Base-by-base conservation (phyloP, 2,113 vertebrate genomes). In the Notarius lentiginosus region DNA sequence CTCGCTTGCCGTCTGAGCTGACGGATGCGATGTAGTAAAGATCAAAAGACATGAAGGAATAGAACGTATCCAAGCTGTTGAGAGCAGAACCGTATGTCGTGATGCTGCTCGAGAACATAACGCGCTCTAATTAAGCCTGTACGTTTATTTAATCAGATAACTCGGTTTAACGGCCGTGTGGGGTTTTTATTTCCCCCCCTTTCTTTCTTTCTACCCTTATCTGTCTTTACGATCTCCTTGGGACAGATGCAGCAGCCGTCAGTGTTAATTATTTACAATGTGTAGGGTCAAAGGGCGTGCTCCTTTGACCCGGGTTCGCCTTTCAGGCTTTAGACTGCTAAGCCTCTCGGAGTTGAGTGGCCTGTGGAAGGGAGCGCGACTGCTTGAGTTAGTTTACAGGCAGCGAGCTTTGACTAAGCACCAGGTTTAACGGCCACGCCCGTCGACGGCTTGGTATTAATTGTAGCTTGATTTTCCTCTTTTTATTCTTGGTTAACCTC, bases 211-310 rank as follows among this genome's bases (percentile, higher is more conserved):
- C 82, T 79, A 47, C 60, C 63, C 51, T 87, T 87, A 65, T 87
- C 90, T 84, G 84, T 88, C 70, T 61, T 49, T 86, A 55, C 84
- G 82, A 8, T 47, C 82, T 87, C 14, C 30, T 66, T 6, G 65
- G 82, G 76, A 89, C 87, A 87, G 83, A 90, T 77, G 84, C 63
- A 86, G 58, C 81, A 90, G 90, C 90, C 87, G 84, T 86, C 68
- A 90, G 87, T 91, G 88, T 93, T 89, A 91, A 92, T 93, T 91
- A 93, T 91, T 93, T 91, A 90, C 90, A 84, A 85, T 66, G 66
- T 84, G 51, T 61, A 22, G 79, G 84, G 87, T 88, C 68, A 88
- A 86, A 88, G 89, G 82, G 18, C 87, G 0, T 77, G 76, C 75
- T 88, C 87, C 79, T 68, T 77, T 27, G 51, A 77, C 82, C 88